Evolutionary conservation across 2,888 invertebrate genomes (phyloP).

Genomic region (Phrixothrix hirtus): DNA sequence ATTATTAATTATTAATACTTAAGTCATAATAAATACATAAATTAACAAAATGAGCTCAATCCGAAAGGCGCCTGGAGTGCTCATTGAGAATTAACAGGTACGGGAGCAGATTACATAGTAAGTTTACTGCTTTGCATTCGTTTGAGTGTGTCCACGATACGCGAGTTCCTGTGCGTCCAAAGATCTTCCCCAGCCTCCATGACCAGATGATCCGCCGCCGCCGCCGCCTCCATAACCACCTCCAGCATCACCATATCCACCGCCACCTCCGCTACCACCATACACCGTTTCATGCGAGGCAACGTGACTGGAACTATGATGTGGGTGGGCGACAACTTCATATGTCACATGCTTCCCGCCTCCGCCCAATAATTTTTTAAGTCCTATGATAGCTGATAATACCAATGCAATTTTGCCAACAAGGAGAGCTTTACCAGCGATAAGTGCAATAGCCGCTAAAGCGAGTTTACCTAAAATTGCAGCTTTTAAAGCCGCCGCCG

Average conservation of each 20-base stretch:
- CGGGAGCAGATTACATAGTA: constrained; percentile 43
- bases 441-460: constrained; percentile 79
- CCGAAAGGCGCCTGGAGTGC: constrained; percentile 38
- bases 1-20: constrained; percentile 38
- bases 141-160: constrained; percentile 68
- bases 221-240: constrained; percentile 59
- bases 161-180: constrained; percentile 77
- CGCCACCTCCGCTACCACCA: constrained; percentile 57
- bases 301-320: constrained; percentile 72
- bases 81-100: constrained; percentile 54
- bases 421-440: constrained; percentile 82
- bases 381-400: constrained; percentile 79
- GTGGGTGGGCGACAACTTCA: constrained; percentile 84
- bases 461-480: constrained; percentile 78
- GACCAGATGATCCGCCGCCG: constrained; percentile 64
- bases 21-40: constrained; percentile 48
- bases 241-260: constrained; percentile 61
- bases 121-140: constrained; percentile 56
- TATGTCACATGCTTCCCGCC: constrained; percentile 83
- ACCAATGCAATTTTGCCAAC: constrained; percentile 85
- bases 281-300: constrained; percentile 69
- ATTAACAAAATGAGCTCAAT: constrained; percentile 35
- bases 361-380: constrained; percentile 76
- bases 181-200: constrained; percentile 75
- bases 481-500: constrained; percentile 75